Evolutionary conservation across 1,140 invertebrate genomes (phyloP), one percentile per base, ranked within the genome.

Genomic region (Venustaconcha ellipsiformis): DNA sequence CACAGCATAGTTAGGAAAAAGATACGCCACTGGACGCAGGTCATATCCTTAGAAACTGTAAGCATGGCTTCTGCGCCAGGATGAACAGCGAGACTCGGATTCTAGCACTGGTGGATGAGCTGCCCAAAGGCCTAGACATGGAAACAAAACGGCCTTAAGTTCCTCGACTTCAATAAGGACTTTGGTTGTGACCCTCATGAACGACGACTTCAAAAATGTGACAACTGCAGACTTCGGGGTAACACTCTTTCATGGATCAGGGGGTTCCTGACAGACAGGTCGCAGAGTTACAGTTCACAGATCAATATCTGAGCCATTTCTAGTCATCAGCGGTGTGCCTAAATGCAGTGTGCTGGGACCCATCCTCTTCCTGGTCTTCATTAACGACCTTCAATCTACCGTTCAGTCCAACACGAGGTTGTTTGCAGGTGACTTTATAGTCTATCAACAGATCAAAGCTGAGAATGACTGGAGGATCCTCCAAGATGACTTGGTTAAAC

Each of bases 381-480:
- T 30, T 30, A 30, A 30, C 4, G 26, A 30, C 4, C 26, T 30
- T 30, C 26, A 30, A 30, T 2, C 1, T 3, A 30, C 26, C 26
- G 26, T 30, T 30, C 26, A 30, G 26, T 30, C 26, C 26, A 30
- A 30, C 26, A 30, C 26, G 26, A 30, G 26, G 26, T 30, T 81
- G 57, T 79, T 79, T 70, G 74, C 77, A 23, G 63, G 73, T n/a
- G 74, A 79, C 63, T 72, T 57, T 64, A 20, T 75, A n/a, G 55
- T 81, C 11, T 81, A 81, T 37, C n/a, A 62, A 5, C 48, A 37
- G 17, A 70, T 74, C 20, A 71, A 57, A 2, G 57, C 18, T 18
- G 1, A 57, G 18, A 57, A 72, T 14, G 74, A 79, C 64, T 64
- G 72, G 48, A 30, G 26, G 17, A 76, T 6, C 13, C 71, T 79